These are phyloP conservation scores for Saguinus imperator DNA, from an alignment of 2,113 vertebrate species.

Conservation along the genomic window DNA sequence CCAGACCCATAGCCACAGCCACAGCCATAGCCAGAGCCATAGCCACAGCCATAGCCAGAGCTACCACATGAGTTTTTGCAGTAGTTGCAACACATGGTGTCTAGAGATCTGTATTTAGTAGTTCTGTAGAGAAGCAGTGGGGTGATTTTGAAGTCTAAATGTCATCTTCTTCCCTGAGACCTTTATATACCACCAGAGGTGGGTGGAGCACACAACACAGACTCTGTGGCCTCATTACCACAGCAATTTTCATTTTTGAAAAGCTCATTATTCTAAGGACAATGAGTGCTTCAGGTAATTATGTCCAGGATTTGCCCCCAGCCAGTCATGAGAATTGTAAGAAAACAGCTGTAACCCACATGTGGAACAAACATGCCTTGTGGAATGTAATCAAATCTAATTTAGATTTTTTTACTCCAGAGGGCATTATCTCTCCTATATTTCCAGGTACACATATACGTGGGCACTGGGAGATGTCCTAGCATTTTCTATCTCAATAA, in stretches of 20 bases:
- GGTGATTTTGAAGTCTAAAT: neutral
- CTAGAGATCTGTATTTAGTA: neutral
- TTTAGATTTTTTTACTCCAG: neutral
- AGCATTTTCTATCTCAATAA: neutral
- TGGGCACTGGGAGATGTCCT: neutral
- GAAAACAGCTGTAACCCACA: neutral
- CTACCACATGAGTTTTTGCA: neutral
- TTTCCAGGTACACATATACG: neutral
- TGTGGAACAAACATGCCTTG: neutral
- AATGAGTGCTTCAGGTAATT: neutral
- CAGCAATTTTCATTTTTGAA: constrained; percentile 2
- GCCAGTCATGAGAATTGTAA: neutral
- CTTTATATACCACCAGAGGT: neutral
- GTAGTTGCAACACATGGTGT: neutral
- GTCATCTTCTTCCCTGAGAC: neutral
- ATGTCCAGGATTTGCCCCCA: neutral
- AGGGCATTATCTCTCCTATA: neutral
- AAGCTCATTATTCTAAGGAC: neutral
- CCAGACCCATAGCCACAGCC: too few relatives aligned
- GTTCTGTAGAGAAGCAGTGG: neutral
- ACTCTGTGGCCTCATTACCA: neutral
- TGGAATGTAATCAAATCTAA: neutral
- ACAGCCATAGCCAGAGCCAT: neutral
- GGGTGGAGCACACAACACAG: neutral
- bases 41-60: neutral